Evolutionary conservation across 1,140 invertebrate genomes (phyloP).

Genomic region (Solenopsis fugax): DNA sequence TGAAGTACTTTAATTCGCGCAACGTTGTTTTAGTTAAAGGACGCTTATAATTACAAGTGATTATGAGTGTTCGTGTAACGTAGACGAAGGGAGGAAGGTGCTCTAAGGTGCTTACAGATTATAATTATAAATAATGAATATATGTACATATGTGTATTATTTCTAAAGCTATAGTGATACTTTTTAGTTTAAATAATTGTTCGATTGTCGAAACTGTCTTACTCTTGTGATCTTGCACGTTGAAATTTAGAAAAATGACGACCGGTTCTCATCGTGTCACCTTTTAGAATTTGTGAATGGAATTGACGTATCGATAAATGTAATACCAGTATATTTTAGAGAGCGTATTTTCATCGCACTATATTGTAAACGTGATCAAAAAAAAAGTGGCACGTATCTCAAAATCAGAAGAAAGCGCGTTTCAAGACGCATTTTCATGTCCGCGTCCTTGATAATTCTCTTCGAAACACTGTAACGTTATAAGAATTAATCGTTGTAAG

Average conservation of each 20-base stretch:
- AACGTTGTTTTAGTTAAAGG: background rate
- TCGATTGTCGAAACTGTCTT: constrained; percentile 19
- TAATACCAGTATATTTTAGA: constrained; percentile 53
- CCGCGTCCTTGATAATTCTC: background rate
- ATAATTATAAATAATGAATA: constrained; percentile 26
- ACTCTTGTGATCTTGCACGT: constrained; percentile 16
- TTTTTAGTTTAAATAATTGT: constrained; percentile 24
- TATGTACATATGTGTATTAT: constrained; percentile 17
- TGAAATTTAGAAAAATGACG: background rate
- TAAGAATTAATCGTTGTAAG: background rate
- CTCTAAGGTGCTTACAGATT: background rate
- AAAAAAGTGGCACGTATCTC: background rate
- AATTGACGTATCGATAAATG: constrained; percentile 52
- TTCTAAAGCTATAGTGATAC: background rate
- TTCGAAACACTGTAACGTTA: background rate
- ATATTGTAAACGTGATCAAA: background rate
- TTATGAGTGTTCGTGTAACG: background rate
- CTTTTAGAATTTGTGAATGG: constrained; percentile 35
- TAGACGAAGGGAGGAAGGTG: background rate
- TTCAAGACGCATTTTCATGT: background rate
- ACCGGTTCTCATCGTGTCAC: background rate
- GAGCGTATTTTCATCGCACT: constrained; percentile 22
- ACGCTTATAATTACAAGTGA: background rate
- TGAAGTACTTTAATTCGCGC: background rate
- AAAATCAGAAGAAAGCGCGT: background rate